Conservation (phyloP, 1,140 invertebrate genomes). For the Adoxophyes honmai region DNA sequence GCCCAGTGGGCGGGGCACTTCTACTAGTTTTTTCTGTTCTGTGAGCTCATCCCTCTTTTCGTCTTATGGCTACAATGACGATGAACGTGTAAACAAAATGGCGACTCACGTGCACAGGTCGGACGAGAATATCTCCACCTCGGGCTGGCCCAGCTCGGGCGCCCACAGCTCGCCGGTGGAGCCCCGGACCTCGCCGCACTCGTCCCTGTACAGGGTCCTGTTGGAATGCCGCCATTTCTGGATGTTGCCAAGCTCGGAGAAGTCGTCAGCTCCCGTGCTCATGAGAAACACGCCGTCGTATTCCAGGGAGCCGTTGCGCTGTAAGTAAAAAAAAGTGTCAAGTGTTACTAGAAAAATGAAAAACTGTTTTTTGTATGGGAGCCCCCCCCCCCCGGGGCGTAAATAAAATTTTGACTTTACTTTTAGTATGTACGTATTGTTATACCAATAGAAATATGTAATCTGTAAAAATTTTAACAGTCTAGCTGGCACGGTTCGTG, state of each 20-base stretch:
- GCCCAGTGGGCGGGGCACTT: too few relatives aligned
- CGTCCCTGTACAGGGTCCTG: constrained; percentile 73
- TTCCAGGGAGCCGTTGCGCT: constrained; percentile 83
- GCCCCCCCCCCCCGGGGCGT: too few relatives aligned
- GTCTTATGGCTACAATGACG: too few relatives aligned
- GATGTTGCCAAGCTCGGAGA: constrained; percentile 81
- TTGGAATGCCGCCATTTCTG: constrained; percentile 82
- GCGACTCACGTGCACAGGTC: constrained; percentile 81
- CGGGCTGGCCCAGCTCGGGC: constrained; percentile 77
- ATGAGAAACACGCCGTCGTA: constrained; percentile 88
- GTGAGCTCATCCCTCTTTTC: too few relatives aligned
- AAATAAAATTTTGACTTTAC: too few relatives aligned
- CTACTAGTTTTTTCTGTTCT: too few relatives aligned
- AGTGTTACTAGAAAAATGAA: too few relatives aligned
- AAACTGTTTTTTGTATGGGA: too few relatives aligned
- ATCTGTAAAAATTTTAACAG: too few relatives aligned
- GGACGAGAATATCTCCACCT: constrained; percentile 81
- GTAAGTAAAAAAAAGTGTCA: constrained; percentile 27
- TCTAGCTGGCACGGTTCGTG: too few relatives aligned
- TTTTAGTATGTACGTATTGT: too few relatives aligned
- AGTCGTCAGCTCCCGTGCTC: constrained; percentile 81
- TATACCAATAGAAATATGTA: too few relatives aligned
- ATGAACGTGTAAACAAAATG: not conserved
- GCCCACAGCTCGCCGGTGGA: constrained; percentile 88
- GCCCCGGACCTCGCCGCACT: constrained; percentile 83